Evolutionary conservation across 2,113 vertebrate species (phyloP).

Genomic region (Rhadina sibilatrix): DNA sequence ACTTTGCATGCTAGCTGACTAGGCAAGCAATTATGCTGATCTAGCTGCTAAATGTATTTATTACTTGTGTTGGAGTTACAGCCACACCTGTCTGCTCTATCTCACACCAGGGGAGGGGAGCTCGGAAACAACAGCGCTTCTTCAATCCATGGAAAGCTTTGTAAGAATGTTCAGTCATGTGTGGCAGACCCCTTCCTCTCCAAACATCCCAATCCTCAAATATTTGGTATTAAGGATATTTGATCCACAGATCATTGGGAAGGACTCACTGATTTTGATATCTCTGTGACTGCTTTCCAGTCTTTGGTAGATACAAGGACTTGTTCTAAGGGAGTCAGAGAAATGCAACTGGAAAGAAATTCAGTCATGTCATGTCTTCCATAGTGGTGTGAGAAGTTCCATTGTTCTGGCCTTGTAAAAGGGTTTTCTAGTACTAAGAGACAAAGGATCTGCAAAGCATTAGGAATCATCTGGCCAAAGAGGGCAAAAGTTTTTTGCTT

Average conservation of each 20-base stretch:
- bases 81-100: slow-evolving; percentile 33
- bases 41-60: slow-evolving; percentile 36
- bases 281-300: neutral
- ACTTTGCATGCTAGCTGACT: slow-evolving; percentile 30
- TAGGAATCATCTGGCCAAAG: neutral
- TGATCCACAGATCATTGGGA: neutral
- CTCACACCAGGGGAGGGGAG: neutral
- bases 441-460: neutral
- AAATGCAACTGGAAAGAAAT: neutral
- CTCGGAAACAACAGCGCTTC: neutral
- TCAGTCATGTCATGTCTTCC: rapidly evolving
- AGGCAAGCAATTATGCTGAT: slow-evolving; percentile 55
- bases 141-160: neutral
- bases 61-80: neutral
- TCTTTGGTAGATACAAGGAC: neutral
- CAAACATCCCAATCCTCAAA: neutral
- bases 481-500: neutral
- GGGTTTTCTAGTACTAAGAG: neutral
- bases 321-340: neutral
- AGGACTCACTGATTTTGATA: neutral
- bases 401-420: neutral
- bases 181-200: neutral
- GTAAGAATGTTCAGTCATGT: neutral
- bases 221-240: neutral
- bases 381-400: neutral